Base-by-base conservation (phyloP, 2,888 invertebrate species). In the Glyphotaelius pellucidus region DNA sequence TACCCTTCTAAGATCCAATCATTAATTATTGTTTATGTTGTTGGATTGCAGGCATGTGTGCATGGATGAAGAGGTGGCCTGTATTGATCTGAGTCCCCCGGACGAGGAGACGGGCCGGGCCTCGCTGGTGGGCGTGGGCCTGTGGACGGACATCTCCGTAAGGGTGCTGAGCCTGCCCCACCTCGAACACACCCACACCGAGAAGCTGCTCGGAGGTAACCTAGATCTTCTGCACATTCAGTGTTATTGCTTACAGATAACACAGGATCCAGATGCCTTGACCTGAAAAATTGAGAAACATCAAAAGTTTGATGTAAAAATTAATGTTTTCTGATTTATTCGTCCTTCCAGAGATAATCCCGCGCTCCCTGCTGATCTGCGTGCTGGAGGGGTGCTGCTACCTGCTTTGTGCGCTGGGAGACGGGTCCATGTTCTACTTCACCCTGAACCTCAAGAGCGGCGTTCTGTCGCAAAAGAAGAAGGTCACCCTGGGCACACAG, bases 361-460 rank as follows among this genome's bases (percentile, higher is more conserved):
- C 99, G 0, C 97, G 99, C 9, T 99, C 99, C 0, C 98, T 99
- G 93, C 95, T 99, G 91, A 98, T 99, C 97, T 98, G 99, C 88
- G 98, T 98, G 90, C 98, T 99, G 95, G 99, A 99, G 95, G 98
- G 98, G 4, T 98, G 98, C 92, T 98, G 98, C 94, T 99, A 99
- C 95, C 95, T 99, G 38, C 96, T 99, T 80, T 98, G 98, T 94
- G 99, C 99, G 0, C 96, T 99, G 47, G 99, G 99, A 11, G 99
- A 99, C 95, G 99, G 99, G 0, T 99, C 99, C 31, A 98, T 99
- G 97, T 99, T 98, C 95, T 99, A 99, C 95, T 99, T 99, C 95
- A 97, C 97, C 0, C 96, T 99, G 92, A 98, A 98, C 94, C 97
- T 97, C 93, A 95, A 96, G 19, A 97, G 97, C 90, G 99, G 99